These are phyloP conservation scores for Cordilura impudica DNA, from an alignment of 2,888 invertebrate genomes.

Conservation along the genomic window DNA sequence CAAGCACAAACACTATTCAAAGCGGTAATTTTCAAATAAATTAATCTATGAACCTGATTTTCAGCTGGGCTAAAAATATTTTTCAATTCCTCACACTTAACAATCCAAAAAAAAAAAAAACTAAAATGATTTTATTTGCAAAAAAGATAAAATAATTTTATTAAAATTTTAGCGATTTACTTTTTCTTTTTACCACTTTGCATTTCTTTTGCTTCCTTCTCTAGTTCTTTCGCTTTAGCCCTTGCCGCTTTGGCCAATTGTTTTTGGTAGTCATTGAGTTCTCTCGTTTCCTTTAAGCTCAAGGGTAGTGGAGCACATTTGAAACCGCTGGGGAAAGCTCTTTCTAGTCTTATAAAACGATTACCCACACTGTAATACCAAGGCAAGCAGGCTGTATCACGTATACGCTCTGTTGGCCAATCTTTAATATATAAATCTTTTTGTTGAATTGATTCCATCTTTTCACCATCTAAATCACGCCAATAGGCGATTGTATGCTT, in stretches of 20 bases:
- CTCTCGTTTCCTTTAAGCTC: conserved; percentile 64
- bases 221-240: neutral
- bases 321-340: conserved; percentile 68
- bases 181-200: neutral
- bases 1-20: no score
- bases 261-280: neutral
- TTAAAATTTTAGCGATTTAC: no score
- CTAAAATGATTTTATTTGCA: no score
- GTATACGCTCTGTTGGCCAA: conserved; percentile 66
- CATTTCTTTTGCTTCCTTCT: neutral
- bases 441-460: conserved; percentile 53
- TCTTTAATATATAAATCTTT: conserved; percentile 67
- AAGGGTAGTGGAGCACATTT: conserved; percentile 70
- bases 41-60: no score
- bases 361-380: conserved; percentile 68
- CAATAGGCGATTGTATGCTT: conserved; percentile 66
- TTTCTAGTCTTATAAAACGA: conserved; percentile 68
- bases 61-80: no score
- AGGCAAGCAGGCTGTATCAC: conserved; percentile 69
- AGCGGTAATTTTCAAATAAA: no score
- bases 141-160: no score
- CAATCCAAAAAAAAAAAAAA: no score
- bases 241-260: neutral
- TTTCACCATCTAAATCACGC: conserved; percentile 68
- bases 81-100: no score